These are phyloP conservation scores for Atta texana DNA, from an alignment of 1,140 invertebrate species.

Conservation along the genomic window DNA sequence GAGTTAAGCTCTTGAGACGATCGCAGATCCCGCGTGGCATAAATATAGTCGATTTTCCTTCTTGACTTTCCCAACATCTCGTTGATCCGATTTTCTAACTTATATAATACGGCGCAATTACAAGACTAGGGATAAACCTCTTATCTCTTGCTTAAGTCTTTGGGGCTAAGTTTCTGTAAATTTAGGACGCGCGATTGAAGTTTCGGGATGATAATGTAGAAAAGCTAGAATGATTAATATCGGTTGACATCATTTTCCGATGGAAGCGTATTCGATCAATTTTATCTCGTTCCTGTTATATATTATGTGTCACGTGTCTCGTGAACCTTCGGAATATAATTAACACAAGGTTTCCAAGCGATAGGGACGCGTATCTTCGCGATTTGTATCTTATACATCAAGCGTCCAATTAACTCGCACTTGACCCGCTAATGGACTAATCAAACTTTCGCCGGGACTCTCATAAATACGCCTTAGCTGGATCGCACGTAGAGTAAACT, in stretches of 20 bases:
- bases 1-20: background rate
- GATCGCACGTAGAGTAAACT: slow-evolving; percentile 14
- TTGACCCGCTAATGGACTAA: slow-evolving; percentile 33
- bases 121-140: background rate
- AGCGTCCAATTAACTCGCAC: slow-evolving; percentile 59
- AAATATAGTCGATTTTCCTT: background rate
- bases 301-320: background rate
- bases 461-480: slow-evolving; percentile 27
- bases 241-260: background rate
- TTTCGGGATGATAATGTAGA: background rate
- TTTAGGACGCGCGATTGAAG: slow-evolving; percentile 5
- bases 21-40: background rate
- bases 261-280: background rate
- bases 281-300: background rate
- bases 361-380: background rate
- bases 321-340: slow-evolving; percentile 1
- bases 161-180: background rate
- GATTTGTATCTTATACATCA: background rate
- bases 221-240: background rate
- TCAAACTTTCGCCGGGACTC: slow-evolving; percentile 54
- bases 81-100: slow-evolving; percentile 25
- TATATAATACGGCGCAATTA: slow-evolving; percentile 18
- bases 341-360: too few relatives aligned
- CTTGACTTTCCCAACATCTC: background rate
- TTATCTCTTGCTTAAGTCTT: background rate